These are phyloP conservation scores for Margarornis squamiger DNA, from an alignment of 2,797 vertebrate genomes.

Conservation along the genomic window DNA sequence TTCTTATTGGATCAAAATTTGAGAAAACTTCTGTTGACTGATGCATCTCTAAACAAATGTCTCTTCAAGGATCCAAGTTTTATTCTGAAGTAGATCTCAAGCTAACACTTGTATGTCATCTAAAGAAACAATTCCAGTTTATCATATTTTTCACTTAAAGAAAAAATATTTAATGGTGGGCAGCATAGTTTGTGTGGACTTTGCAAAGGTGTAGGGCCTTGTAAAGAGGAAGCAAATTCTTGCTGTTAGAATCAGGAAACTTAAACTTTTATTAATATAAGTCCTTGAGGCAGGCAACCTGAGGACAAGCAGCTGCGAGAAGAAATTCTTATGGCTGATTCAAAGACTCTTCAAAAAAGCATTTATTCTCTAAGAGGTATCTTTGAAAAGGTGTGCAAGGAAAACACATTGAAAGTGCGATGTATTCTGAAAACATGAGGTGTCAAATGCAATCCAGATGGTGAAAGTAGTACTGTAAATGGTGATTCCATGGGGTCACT, in stretches of 20 bases:
- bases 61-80: not conserved
- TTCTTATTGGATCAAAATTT: not conserved
- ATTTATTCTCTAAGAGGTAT: slow-evolving; percentile 3
- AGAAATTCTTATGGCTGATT: not conserved
- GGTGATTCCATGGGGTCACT: not conserved
- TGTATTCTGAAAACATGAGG: not conserved
- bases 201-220: not conserved
- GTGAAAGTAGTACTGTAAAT: not conserved
- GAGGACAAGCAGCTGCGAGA: not conserved
- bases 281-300: not conserved
- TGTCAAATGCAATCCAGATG: not conserved
- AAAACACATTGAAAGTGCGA: not conserved
- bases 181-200: not conserved
- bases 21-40: not conserved
- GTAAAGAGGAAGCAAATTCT: not conserved
- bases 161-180: not conserved
- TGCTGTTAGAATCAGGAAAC: not conserved
- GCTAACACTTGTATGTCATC: not conserved
- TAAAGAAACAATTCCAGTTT: not conserved
- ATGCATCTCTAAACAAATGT: not conserved
- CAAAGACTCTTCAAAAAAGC: not conserved
- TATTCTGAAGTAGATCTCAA: not conserved
- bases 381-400: slow-evolving; percentile 7
- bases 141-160: not conserved
- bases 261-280: not conserved